Conservation (phyloP, 2,797 vertebrate genomes). For the Sciaenops ocellatus region DNA sequence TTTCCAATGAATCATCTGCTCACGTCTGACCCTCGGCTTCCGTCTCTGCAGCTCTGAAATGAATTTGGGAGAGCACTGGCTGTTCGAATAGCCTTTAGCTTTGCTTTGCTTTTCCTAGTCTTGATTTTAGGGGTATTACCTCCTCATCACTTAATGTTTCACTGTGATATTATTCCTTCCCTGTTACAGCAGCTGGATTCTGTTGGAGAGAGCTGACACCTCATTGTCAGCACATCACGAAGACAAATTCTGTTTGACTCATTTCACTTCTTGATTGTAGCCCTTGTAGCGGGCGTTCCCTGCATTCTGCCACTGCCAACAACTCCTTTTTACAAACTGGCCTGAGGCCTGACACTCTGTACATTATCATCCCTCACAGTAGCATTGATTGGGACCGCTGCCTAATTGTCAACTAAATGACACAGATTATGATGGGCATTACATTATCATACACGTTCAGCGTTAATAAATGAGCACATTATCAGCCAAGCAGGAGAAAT, state of each 20-base stretch:
- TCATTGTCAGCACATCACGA: not conserved
- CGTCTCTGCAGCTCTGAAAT: too few relatives aligned
- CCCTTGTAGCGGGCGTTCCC: not conserved
- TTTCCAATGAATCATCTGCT: too few relatives aligned
- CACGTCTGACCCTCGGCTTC: too few relatives aligned
- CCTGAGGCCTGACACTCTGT: not conserved
- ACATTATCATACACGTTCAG: slow-evolving; percentile 47
- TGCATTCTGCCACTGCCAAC: slow-evolving; percentile 19
- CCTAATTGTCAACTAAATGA: slow-evolving; percentile 68
- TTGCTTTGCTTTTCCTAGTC: too few relatives aligned
- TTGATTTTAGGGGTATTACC: too few relatives aligned
- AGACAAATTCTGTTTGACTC: not conserved
- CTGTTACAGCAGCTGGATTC: not conserved
- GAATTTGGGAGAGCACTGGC: too few relatives aligned
- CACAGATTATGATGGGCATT: slow-evolving; percentile 46
- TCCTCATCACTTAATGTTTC: too few relatives aligned
- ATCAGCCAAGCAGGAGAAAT: slow-evolving; percentile 49
- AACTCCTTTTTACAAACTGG: slow-evolving; percentile 35
- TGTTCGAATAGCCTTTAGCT: too few relatives aligned
- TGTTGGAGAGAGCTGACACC: not conserved
- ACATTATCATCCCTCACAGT: slow-evolving; percentile 42
- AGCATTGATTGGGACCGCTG: slow-evolving; percentile 35
- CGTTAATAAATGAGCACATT: slow-evolving; percentile 57
- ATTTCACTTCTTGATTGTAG: slow-evolving; percentile 17
- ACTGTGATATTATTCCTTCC: too few relatives aligned